Evolutionary conservation across 2,797 vertebrate genomes (phyloP).

Genomic region (Bryconaethiops microstoma): DNA sequence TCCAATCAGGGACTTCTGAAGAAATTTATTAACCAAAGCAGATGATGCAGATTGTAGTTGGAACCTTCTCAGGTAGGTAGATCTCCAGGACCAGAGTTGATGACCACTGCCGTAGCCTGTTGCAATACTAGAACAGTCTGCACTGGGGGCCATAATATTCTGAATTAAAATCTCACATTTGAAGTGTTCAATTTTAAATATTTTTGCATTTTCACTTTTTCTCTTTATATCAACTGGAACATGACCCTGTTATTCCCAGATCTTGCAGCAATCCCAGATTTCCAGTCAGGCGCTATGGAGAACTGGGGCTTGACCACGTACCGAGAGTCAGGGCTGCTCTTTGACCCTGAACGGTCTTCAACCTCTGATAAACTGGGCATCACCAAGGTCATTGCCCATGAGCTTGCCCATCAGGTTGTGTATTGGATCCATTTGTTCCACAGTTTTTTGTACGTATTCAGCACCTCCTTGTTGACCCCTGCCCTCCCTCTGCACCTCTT

Average conservation of each 20-base stretch:
- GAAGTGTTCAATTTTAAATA: background rate
- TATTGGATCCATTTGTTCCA: background rate
- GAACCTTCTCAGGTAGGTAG: too few relatives aligned
- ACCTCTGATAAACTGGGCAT: slow-evolving; percentile 83
- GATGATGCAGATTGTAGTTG: too few relatives aligned
- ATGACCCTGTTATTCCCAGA: slow-evolving; percentile 70
- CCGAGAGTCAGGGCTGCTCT: slow-evolving; percentile 84
- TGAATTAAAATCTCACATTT: too few relatives aligned
- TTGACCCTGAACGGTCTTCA: slow-evolving; percentile 82
- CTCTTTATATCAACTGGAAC: background rate
- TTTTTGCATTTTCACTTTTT: background rate
- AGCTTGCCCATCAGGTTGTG: slow-evolving; percentile 90
- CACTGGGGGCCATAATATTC: too few relatives aligned
- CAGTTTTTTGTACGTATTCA: background rate
- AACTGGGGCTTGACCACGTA: slow-evolving; percentile 95
- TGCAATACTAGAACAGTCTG: too few relatives aligned
- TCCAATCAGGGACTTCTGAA: too few relatives aligned
- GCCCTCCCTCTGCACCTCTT: background rate
- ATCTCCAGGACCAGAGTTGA: too few relatives aligned
- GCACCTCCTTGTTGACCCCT: background rate
- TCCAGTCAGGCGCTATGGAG: slow-evolving; percentile 93
- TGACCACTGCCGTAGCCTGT: too few relatives aligned
- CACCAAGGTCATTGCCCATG: slow-evolving; percentile 86
- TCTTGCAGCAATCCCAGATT: slow-evolving; percentile 92
- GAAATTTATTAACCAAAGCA: too few relatives aligned